Percentiles rank a stretch among this genome's conserved stretches.
Conservation (phyloP, 2,888 invertebrate genomes). For the Trichopoda pennipes region DNA sequence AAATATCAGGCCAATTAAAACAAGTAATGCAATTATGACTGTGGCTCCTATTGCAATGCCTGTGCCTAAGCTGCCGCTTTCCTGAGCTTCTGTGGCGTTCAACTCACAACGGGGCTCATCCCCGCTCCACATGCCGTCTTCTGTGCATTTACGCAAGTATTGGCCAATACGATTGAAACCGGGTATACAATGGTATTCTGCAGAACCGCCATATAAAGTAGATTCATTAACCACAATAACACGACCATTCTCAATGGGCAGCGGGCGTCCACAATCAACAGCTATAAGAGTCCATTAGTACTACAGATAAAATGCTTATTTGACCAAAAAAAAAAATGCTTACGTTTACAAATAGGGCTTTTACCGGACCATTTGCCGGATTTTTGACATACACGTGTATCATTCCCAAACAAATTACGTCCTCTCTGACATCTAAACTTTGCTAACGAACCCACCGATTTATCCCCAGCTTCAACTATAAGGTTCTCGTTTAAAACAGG, state of each 20-base stretch:
- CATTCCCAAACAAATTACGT: conserved; percentile 89
- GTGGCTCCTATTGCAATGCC: conserved; percentile 93
- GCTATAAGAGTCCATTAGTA: conserved; percentile 82
- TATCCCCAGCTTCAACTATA: conserved; percentile 84
- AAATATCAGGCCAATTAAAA: conserved; percentile 90
- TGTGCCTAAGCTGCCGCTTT: conserved; percentile 87
- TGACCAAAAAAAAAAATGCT: conserved; percentile 78
- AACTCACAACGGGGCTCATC: conserved; percentile 92
- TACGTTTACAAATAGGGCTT: conserved; percentile 90
- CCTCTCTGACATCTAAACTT: conserved; percentile 92
- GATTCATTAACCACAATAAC: conserved; percentile 92
- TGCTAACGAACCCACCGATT: conserved; percentile 89
- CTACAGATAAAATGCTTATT: neutral
- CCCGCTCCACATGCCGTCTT: conserved; percentile 93
- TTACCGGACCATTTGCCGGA: conserved; percentile 92
- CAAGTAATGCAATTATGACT: conserved; percentile 88
- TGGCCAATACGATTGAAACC: conserved; percentile 91
- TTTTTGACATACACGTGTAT: conserved; percentile 87
- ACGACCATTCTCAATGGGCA: conserved; percentile 90
- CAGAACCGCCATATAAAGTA: conserved; percentile 90
- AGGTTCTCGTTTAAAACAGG: conserved; percentile 84
- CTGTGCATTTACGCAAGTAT: conserved; percentile 90
- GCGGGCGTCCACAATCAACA: conserved; percentile 91
- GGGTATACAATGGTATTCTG: conserved; percentile 94
- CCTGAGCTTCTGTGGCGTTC: conserved; percentile 86